Conservation (phyloP, 2,797 vertebrate species). For the Zonotrichia albicollis region DNA sequence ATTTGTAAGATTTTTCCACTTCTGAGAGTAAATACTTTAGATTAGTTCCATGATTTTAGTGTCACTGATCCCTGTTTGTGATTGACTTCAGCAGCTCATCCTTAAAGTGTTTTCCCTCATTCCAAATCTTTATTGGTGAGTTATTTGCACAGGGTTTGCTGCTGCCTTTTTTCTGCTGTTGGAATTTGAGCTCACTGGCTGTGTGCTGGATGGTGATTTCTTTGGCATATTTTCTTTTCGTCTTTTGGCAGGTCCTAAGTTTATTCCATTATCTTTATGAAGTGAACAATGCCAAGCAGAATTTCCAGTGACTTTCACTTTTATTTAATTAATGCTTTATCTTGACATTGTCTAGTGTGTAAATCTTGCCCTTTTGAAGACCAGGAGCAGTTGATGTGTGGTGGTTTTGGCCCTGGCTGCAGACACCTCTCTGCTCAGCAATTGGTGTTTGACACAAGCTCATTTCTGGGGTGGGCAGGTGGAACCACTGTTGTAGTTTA, state of each 20-base stretch:
- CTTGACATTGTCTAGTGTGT: background rate
- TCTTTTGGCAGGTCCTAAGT: conserved; percentile 14
- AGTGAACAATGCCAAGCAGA: conserved; percentile 7
- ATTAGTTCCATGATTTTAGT: background rate
- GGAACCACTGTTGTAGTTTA: background rate
- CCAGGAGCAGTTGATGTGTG: background rate
- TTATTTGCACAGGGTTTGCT: conserved; percentile 4
- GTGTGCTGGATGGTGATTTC: background rate
- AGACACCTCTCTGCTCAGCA: background rate
- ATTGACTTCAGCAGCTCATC: background rate
- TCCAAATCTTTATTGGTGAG: background rate
- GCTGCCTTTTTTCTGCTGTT: background rate
- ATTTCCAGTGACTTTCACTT: conserved; percentile 4
- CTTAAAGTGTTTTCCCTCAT: background rate
- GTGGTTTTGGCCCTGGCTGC: background rate
- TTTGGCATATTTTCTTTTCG: conserved; percentile 10
- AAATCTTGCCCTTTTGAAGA: conserved; percentile 21
- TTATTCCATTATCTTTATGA: conserved; percentile 26
- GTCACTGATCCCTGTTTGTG: background rate
- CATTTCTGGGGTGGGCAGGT: background rate
- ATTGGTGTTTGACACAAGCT: background rate
- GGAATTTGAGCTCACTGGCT: background rate
- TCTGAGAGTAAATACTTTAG: background rate
- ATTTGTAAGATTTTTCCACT: background rate
- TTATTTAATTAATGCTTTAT: conserved; percentile 13